phyloP scores from a whole-genome alignment of 2,888 invertebrate species.

The Philhelius pedissequus region DNA sequence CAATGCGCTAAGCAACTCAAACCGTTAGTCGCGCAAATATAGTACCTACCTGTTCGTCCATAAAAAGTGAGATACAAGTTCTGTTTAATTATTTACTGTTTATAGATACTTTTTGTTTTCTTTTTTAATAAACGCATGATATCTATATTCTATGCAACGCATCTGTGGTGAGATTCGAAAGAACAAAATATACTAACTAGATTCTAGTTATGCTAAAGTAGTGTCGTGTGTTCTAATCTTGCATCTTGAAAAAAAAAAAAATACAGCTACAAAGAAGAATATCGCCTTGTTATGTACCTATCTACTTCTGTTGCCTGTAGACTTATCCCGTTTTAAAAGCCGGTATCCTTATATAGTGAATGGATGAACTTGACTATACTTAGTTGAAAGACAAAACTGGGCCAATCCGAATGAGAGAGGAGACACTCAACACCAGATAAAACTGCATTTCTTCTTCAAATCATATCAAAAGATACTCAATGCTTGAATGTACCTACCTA shows the following conservation, averaged over 20 bases:
- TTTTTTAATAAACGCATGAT: constrained; percentile 3
- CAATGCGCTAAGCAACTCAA: constrained; percentile 60
- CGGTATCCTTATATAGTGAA: constrained; percentile 56
- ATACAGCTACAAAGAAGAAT: background rate
- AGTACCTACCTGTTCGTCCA: constrained; percentile 57
- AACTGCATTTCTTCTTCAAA: constrained; percentile 7
- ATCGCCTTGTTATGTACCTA: background rate
- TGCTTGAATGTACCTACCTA: background rate
- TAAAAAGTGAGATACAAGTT: constrained; percentile 42
- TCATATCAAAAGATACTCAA: background rate
- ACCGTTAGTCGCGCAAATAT: constrained; percentile 65
- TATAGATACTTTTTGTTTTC: background rate
- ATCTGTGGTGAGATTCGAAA: constrained; percentile 18
- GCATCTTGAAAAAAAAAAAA: background rate
- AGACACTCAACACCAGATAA: background rate
- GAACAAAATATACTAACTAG: background rate
- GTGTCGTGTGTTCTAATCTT: constrained; percentile 38
- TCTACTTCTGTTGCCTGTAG: background rate
- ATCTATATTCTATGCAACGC: background rate
- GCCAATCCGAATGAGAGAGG: constrained; percentile 17
- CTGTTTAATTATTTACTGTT: background rate
- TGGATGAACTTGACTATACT: constrained; percentile 53
- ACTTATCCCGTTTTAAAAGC: constrained; percentile 55
- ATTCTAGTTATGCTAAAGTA: background rate
- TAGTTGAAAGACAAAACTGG: constrained; percentile 23